A percentile compares a stretch with the other conserved stretches of the same genome.
Conservation (phyloP, 2,797 vertebrate species). For the Thaleichthys pacificus region DNA sequence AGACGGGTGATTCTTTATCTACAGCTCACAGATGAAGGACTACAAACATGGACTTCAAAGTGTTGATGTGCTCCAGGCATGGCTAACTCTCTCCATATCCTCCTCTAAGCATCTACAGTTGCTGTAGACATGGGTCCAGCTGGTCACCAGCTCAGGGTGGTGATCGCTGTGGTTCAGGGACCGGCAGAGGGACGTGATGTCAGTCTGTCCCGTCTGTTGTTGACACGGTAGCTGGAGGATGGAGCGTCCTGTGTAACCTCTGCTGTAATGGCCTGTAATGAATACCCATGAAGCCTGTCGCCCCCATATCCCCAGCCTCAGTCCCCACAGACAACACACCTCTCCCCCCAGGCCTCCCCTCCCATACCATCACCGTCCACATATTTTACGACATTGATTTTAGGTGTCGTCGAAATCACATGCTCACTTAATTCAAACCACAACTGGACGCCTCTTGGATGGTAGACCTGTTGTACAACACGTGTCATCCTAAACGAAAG, state of each 20-base stretch:
- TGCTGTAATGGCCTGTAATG: constrained; percentile 72
- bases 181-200: constrained; percentile 37
- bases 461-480: too few relatives aligned
- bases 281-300: constrained; percentile 61
- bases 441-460: too few relatives aligned
- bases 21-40: too few relatives aligned
- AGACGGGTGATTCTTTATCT: too few relatives aligned
- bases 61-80: too few relatives aligned
- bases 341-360: background rate
- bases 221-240: constrained; percentile 47
- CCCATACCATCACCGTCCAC: too few relatives aligned
- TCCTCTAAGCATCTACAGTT: constrained; percentile 15
- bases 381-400: background rate
- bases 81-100: constrained; percentile 11
- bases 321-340: background rate
- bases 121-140: constrained; percentile 40
- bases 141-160: constrained; percentile 32
- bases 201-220: constrained; percentile 22
- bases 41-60: too few relatives aligned
- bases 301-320: constrained; percentile 52
- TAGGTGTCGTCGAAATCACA: background rate
- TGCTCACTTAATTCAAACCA: too few relatives aligned
- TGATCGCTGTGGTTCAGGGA: constrained; percentile 60
- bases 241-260: constrained; percentile 70
- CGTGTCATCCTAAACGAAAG: too few relatives aligned